phyloP scores from a whole-genome alignment of 1,140 invertebrate species.

The Colletes latitarsis region DNA sequence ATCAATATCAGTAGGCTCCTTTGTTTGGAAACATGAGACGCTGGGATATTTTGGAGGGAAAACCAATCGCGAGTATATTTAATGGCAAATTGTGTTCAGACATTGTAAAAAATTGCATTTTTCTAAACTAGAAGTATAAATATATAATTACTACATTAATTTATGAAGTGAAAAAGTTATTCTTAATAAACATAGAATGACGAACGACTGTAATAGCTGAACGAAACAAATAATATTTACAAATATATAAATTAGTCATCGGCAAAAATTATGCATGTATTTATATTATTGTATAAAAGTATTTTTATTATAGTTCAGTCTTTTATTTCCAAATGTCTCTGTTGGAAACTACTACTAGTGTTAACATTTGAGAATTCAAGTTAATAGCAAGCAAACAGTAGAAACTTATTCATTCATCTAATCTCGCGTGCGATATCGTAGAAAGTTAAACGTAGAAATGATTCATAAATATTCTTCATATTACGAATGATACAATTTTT shows the following conservation, averaged over 20 bases:
- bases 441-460: slow-evolving; percentile 1
- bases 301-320: not conserved
- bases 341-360: too few relatives aligned
- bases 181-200: not conserved
- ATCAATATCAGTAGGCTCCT: slow-evolving; percentile 76
- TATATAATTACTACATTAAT: not conserved
- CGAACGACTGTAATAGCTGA: not conserved
- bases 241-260: not conserved
- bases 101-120: not conserved
- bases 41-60: slow-evolving; percentile 65
- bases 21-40: slow-evolving; percentile 69
- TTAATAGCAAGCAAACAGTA: not conserved
- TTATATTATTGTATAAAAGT: not conserved
- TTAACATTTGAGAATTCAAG: too few relatives aligned
- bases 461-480: not conserved
- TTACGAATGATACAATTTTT: not conserved
- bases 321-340: too few relatives aligned
- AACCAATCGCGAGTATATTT: not conserved
- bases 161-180: not conserved
- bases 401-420: slow-evolving; percentile 29
- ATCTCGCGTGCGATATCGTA: not conserved
- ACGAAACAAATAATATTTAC: slow-evolving; percentile 1
- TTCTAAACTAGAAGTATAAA: too few relatives aligned
- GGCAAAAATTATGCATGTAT: slow-evolving; percentile 3
- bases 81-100: too few relatives aligned